Base-by-base conservation (phyloP, 2,797 vertebrate genomes). In the Pseudopleuronectes americanus region DNA sequence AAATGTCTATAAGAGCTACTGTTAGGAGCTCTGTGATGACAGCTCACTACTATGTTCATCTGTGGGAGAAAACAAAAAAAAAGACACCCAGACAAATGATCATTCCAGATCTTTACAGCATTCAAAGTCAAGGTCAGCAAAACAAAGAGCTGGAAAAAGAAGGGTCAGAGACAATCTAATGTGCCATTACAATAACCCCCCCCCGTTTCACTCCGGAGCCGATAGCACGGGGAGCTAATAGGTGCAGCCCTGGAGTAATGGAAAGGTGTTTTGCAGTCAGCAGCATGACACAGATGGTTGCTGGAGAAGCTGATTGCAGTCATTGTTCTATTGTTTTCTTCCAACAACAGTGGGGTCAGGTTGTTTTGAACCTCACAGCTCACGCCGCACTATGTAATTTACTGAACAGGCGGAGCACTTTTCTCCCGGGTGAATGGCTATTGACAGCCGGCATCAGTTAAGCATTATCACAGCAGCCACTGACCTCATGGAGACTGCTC, bases 301-400 rank as follows among this genome's bases (percentile, higher is more conserved):
- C 81, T 77, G 83, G 83, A 90, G 89, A 86, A 89, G 89, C 89
- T 91, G 90, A 93, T 91, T 91, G 88, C 88, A 88, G 88, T 89
- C 87, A 90, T 91, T 92, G 90, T 93, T 92, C 89, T 84, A 91
- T 92, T 89, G 92, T 93, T 91, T 91, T 92, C 83, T 90, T 83
- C 81, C 79, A 84, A 92, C 87, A 91, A 90, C 90, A 86, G 77
- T 59, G 71, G 79, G 93, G 92, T 93, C 90, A 92, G 88, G 74
- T 82, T 82, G 84, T 81, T 87, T 84, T 89, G 90, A 92, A 90
- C 89, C 88, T 87, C 79, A 68, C 68, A 55, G 85, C 85, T 84
- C 87, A 76, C 78, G 68, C 65, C 64, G 79, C 76, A 81, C 85
- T 84, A 78, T 92, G 92, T 93, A 90, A 94, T 94, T 94, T 92